Evolutionary conservation across 2,113 vertebrate species (phyloP).

Genomic region (Plectropomus leopardus): DNA sequence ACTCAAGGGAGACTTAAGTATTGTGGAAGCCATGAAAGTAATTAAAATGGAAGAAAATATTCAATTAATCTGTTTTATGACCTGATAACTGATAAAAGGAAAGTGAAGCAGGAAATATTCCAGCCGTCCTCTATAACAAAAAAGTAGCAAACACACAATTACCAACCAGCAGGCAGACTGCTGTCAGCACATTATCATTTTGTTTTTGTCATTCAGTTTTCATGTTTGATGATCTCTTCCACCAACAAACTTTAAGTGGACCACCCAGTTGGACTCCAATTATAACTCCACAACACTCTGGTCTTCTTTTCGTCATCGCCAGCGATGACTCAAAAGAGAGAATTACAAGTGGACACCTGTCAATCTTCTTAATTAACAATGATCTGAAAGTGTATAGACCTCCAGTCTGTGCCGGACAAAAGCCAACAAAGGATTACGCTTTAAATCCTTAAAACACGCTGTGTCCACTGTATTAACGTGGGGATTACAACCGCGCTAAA

Average conservation of each 20-base stretch:
- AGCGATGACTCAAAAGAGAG: slow-evolving; percentile 72
- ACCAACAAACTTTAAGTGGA: slow-evolving; percentile 77
- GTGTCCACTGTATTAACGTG: slow-evolving; percentile 69
- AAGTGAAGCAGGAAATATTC: slow-evolving; percentile 9
- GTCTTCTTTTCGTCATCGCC: slow-evolving; percentile 63
- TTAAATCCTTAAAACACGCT: slow-evolving; percentile 72
- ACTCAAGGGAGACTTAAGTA: too few species aligned
- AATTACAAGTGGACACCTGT: slow-evolving; percentile 85
- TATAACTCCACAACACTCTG: slow-evolving; percentile 70
- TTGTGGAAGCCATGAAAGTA: not conserved
- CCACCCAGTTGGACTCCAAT: slow-evolving; percentile 86
- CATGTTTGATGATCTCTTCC: slow-evolving; percentile 77
- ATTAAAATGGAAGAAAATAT: not conserved
- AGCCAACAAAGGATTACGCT: slow-evolving; percentile 78
- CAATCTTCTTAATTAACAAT: slow-evolving; percentile 83
- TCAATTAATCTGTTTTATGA: not conserved
- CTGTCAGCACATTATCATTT: slow-evolving; percentile 51
- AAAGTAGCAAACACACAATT: slow-evolving; percentile 41
- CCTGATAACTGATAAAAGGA: not conserved
- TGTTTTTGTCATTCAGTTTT: slow-evolving; percentile 58
- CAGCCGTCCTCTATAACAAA: not conserved
- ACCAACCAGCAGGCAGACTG: slow-evolving; percentile 53
- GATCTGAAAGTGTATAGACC: slow-evolving; percentile 79
- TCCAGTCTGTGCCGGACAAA: slow-evolving; percentile 70
- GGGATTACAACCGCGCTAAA: slow-evolving; percentile 75